Evolutionary conservation across 2,888 invertebrate species (phyloP), one percentile per base, ranked within the genome.

Genomic region (Hypselothyrea guttata): DNA sequence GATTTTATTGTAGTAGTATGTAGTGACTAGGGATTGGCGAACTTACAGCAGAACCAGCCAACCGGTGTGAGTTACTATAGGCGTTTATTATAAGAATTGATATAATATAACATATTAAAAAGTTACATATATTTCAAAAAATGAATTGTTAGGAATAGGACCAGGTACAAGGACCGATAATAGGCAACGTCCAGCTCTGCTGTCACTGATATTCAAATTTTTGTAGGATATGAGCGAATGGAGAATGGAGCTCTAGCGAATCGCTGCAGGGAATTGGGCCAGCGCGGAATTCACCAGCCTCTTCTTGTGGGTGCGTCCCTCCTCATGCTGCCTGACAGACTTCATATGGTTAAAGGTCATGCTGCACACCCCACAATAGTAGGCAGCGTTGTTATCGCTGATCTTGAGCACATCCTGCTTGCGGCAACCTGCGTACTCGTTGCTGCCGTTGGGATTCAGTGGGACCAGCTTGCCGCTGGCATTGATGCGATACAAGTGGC

Each of bases 321-420:
- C 56, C 61, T 71, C 82, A 12, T 82, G 81, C 27, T 84, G 78
- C 15, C 70, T 70, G 15, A 68, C 78, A 18, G 82, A 82, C 69
- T 82, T 82, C 30, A 71, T 11, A 30, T 82, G 81, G 35, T 82
- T 82, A 12, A 82, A 51, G 27, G 74, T 66, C 5, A 65, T 49
- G 49, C 78, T 63, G 64, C 81, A 82, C 3, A 78, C 47, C 55
- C 70, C 66, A 33, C 81, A 82, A 18, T 68, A 84, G 45, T 28
- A 82, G 31, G 60, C 48, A 12, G 67, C 67, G 45, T 56, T 66
- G 7, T 46, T 7, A 11, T 69, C 65, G 7, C 27, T 42, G 11
- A 40, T n/a, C 30, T 63, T 58, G 11, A n/a, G 49, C 7, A 47
- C n/a, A 13, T 73, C 55, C 34, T 40, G 53, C 30, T 49, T 34